Percentiles rank a stretch among this genome's conserved stretches.
Conservation (phyloP, 2,797 vertebrate species). For the Taeniopygia guttata region DNA sequence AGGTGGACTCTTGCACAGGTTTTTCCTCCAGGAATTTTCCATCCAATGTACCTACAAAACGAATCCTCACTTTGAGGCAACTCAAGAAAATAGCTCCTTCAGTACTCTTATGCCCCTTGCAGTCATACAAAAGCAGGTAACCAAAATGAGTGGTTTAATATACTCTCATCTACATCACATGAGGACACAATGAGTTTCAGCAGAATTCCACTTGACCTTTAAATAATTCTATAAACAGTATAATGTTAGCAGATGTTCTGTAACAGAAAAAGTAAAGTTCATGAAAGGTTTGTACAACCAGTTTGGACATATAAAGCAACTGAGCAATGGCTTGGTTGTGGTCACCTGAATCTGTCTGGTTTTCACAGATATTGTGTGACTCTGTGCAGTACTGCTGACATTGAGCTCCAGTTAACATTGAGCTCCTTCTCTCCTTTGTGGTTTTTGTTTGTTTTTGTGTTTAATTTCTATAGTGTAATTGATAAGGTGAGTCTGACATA, state of each 20-base stretch:
- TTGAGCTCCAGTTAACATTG: not conserved
- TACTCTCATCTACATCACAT: not conserved
- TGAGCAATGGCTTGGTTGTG: not conserved
- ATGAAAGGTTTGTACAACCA: not conserved
- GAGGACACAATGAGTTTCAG: not conserved
- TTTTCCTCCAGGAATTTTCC: not conserved
- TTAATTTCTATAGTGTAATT: not conserved
- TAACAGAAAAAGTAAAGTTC: not conserved
- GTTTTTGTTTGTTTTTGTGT: not conserved
- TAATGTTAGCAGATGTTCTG: not conserved
- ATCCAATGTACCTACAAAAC: not conserved
- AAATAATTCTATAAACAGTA: not conserved
- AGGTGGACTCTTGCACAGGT: not conserved
- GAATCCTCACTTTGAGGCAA: not conserved
- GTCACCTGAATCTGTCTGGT: not conserved
- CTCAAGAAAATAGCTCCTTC: not conserved
- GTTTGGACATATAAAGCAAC: not conserved
- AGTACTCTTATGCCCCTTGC: not conserved
- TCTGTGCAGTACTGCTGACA: not conserved
- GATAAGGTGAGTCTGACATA: not conserved
- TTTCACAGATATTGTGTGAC: not conserved
- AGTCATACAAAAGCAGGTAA: not conserved
- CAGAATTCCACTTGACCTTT: constrained; percentile 3
- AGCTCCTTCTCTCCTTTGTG: not conserved
- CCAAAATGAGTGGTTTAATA: not conserved